Percentiles rank a stretch among this genome's conserved stretches.
Conservation (phyloP, 2,888 invertebrate species). For the Cephalotes varians region DNA sequence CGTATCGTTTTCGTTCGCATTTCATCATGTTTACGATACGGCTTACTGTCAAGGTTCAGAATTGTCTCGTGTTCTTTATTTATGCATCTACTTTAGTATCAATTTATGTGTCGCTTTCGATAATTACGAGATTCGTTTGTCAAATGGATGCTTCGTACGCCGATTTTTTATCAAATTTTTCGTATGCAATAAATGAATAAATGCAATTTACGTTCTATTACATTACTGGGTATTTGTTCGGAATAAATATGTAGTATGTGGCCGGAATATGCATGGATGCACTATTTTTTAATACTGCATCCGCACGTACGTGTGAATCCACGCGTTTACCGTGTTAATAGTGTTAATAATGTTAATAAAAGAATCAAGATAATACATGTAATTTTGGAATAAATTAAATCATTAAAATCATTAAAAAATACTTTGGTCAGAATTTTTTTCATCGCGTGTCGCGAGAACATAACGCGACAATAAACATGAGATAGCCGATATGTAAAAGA, state of each 20-base stretch:
- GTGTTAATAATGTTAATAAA: not conserved
- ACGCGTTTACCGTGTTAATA: not conserved
- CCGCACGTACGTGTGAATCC: not conserved
- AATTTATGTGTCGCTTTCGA: conserved; percentile 9
- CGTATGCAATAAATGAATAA: not conserved
- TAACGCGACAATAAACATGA: not conserved
- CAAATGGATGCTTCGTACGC: conserved; percentile 15
- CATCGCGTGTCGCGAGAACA: no score
- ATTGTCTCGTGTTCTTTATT: conserved; percentile 20
- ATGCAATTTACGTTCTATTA: not conserved
- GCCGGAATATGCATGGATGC: not conserved
- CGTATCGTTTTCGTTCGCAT: not conserved
- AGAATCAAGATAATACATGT: not conserved
- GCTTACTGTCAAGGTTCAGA: conserved; percentile 20
- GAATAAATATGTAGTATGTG: conserved; percentile 5
- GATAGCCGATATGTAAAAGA: no score
- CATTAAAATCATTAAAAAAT: no score
- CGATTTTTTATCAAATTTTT: conserved; percentile 12
- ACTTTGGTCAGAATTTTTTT: not conserved
- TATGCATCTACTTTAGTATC: conserved; percentile 40
- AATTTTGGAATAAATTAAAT: not conserved
- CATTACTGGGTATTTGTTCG: not conserved
- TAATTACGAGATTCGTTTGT: not conserved
- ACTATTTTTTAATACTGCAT: not conserved
- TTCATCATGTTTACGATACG: conserved; percentile 22